Evolutionary conservation across 2,888 invertebrate species (phyloP).

Genomic region (Baronia brevicornis): DNA sequence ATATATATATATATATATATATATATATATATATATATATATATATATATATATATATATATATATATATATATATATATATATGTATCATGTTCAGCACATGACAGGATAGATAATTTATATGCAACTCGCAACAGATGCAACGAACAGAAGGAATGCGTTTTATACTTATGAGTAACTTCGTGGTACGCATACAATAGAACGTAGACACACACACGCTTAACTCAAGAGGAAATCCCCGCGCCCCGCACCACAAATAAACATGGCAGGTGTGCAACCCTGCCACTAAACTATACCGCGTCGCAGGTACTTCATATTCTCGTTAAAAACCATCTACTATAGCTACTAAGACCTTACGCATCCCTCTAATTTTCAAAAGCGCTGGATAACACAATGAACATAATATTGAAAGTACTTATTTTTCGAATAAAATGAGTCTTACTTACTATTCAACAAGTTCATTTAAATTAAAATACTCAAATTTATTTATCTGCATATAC

Average conservation of each 20-base stretch:
- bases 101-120: slow-evolving; percentile 5
- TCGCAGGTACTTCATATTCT: no score
- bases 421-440: no score
- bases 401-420: no score
- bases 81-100: background rate
- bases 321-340: no score
- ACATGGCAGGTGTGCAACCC: slow-evolving; percentile 23
- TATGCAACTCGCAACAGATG: slow-evolving; percentile 11
- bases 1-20: no score
- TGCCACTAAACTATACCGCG: slow-evolving; percentile 2
- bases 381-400: background rate
- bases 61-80: no score
- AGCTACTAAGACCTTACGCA: slow-evolving; percentile 4
- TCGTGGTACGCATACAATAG: slow-evolving; percentile 12
- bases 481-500: no score
- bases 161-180: slow-evolving; percentile 6
- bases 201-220: slow-evolving; percentile 17
- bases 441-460: no score
- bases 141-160: slow-evolving; percentile 7
- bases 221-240: slow-evolving; percentile 13
- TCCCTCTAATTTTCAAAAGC: slow-evolving; percentile 10
- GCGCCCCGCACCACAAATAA: slow-evolving; percentile 14
- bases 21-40: no score
- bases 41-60: no score
- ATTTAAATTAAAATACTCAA: no score